Evolutionary conservation across 2,797 vertebrate genomes (phyloP), one percentile per base, ranked within the genome.

Genomic region (Enteromius unitaeniatus): DNA sequence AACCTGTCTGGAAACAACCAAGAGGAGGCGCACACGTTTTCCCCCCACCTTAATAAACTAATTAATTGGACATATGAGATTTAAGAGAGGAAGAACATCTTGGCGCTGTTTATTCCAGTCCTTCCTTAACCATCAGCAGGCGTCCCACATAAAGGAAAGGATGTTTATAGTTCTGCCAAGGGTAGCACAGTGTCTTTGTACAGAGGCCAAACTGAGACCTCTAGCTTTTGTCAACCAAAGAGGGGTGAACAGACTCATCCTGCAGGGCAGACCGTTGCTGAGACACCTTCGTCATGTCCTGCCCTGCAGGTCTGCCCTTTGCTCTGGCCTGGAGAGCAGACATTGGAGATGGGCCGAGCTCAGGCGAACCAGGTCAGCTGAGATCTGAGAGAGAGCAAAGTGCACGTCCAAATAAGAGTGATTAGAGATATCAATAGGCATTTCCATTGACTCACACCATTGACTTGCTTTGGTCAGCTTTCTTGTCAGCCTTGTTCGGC

Each of bases 1-100:
- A 94, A 94, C 94, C 93, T 94, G 94, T 93, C 93, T 94, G 93
- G 89, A 89, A 85, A 87, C 89, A 93, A 89, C 91, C 70, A 81
- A 91, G 90, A 93, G 51, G 88, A 86, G 87, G 82, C 68, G 88
- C 79, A 81, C 79, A 76, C 70, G 55, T 77, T 87, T 89, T 82
- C 86, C 75, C 75, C 86, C 87, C 89, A 79, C 86, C 87, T 91
- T 91, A 94, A 93, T 91, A 93, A 93, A 93, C 91, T 88, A 93
- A 94, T 94, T 93, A 94, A 92, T 93, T 80, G 89, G 91, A 92
- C 88, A 86, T 89, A 80, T 85, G 69, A 85, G 86, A 80, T 87
- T 92, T 91, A 89, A 87, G 77, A 80, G 53, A 86, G 86, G 89
- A 92, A 91, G 88, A 90, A 90, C 84, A 37, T 90, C 88, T 88